Percentiles rank a stretch among this genome's conserved stretches.
Conservation (phyloP, 2,888 invertebrate genomes). For the Itoplectis maculator region DNA sequence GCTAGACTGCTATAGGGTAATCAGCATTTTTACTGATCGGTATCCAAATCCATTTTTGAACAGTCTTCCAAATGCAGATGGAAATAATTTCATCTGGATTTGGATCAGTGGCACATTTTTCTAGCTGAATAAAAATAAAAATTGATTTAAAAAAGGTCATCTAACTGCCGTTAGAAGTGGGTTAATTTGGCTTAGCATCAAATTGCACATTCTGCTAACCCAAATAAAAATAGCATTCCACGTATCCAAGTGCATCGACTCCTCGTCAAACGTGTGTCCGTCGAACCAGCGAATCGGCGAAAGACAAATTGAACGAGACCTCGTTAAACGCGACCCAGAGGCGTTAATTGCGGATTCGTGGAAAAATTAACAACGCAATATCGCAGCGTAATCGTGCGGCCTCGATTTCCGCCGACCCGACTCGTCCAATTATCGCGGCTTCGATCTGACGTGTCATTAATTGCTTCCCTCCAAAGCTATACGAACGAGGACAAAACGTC, state of each 20-base stretch:
- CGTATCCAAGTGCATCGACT: not conserved
- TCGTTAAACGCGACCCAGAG: conserved; percentile 37
- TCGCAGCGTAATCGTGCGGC: not conserved
- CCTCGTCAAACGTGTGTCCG: not conserved
- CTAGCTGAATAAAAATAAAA: too few relatives aligned
- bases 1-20: too few relatives aligned
- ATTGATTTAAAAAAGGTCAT: too few relatives aligned
- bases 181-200: too few relatives aligned
- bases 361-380: conserved; percentile 11
- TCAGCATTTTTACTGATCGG: too few relatives aligned
- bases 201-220: too few relatives aligned
- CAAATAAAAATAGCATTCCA: not conserved
- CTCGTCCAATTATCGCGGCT: conserved; percentile 33
- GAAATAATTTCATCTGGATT: too few relatives aligned
- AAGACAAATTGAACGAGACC: conserved; percentile 6
- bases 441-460: conserved; percentile 13
- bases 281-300: not conserved
- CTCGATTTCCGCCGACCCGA: not conserved
- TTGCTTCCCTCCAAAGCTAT: conserved; percentile 8
- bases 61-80: too few relatives aligned
- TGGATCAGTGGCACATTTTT: too few relatives aligned
- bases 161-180: too few relatives aligned
- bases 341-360: conserved; percentile 35
- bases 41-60: too few relatives aligned
- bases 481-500: not conserved